Evolutionary conservation across 2,113 vertebrate species (phyloP).

Genomic region (Athene cunicularia): DNA sequence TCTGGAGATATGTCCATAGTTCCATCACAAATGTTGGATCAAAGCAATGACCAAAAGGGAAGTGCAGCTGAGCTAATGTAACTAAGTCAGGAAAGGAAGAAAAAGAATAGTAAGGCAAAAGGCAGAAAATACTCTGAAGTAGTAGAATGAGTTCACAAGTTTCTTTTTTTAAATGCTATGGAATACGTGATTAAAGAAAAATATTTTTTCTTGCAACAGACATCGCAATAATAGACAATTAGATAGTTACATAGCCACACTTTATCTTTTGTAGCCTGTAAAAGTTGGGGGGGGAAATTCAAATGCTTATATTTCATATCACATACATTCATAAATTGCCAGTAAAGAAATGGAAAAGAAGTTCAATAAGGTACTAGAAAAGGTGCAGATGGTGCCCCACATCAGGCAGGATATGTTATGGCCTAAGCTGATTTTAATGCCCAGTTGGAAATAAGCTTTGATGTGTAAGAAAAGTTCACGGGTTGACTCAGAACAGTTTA

Average conservation of each 20-base stretch:
- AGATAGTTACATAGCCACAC: background rate
- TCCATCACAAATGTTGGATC: background rate
- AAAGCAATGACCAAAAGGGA: background rate
- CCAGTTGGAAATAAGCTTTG: slow-evolving; percentile 52
- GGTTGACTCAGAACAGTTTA: slow-evolving; percentile 43
- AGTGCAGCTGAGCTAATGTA: background rate
- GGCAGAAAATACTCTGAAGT: background rate
- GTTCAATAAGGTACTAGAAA: background rate
- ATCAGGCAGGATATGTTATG: background rate
- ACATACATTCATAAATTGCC: background rate
- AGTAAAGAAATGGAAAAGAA: background rate
- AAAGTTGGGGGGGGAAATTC: background rate
- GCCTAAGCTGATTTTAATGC: slow-evolving; percentile 40
- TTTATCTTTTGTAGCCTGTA: background rate
- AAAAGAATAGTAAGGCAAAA: background rate
- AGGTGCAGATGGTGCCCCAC: background rate
- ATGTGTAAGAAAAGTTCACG: slow-evolving; percentile 50
- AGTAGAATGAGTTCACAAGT: background rate
- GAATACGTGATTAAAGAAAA: background rate
- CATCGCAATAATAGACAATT: background rate
- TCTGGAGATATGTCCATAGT: background rate
- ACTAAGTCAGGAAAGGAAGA: background rate
- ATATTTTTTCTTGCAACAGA: background rate
- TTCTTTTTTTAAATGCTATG: background rate
- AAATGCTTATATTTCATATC: background rate